These are phyloP conservation scores for Apamea sordens DNA, from an alignment of 2,888 invertebrate species.

Conservation along the genomic window DNA sequence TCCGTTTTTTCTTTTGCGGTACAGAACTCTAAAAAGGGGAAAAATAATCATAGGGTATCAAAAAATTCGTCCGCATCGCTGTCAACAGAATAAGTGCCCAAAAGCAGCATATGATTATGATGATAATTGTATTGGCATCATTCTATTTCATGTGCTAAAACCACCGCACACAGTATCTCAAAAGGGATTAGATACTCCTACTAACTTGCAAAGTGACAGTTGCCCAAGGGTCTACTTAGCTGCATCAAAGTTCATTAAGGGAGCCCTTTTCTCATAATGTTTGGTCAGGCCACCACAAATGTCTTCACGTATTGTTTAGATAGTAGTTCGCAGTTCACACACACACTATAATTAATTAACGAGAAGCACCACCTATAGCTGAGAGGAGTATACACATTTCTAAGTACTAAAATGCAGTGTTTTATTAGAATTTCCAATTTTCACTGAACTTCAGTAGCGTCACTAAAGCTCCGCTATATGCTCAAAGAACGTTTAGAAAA, in stretches of 20 bases:
- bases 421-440: background rate
- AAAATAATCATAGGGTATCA: background rate
- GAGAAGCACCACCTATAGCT: background rate
- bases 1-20: too few relatives aligned
- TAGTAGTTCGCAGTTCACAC: constrained; percentile 13
- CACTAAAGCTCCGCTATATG: background rate
- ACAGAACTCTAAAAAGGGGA: background rate
- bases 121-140: background rate
- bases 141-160: background rate
- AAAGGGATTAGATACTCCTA: background rate
- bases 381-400: background rate
- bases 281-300: constrained; percentile 41
- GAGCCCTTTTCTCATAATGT: constrained; percentile 40
- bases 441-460: background rate
- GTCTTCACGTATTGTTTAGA: constrained; percentile 39
- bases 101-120: background rate
- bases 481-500: background rate
- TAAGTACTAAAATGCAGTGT: background rate
- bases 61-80: background rate
- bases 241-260: constrained; percentile 54
- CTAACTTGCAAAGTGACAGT: constrained; percentile 15
- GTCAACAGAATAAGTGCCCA: background rate
- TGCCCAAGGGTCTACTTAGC: constrained; percentile 33
- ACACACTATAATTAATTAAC: constrained; percentile 40
- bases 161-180: background rate